phyloP scores from a whole-genome alignment of 2,888 invertebrate species.

The Andrena bucephala region DNA sequence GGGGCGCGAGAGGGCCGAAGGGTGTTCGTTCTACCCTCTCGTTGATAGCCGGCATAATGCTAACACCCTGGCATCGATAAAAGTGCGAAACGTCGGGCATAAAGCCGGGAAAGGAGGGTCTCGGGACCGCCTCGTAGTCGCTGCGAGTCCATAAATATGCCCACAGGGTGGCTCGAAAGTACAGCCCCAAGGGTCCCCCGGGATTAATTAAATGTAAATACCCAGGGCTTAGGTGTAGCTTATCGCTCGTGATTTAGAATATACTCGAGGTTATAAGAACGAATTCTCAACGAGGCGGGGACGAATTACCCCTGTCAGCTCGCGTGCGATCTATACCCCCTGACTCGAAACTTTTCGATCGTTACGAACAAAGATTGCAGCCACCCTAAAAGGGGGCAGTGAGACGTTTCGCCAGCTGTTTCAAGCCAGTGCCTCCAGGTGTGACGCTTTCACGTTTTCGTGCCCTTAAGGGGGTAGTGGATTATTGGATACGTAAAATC shows the following conservation, averaged over 20 bases:
- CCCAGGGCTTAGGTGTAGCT: constrained; percentile 44
- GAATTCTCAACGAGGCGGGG: constrained; percentile 13
- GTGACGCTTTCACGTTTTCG: no score
- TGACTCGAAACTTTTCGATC: neutral
- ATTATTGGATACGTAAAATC: no score
- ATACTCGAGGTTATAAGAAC: constrained; percentile 32
- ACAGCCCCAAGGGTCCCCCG: constrained; percentile 11
- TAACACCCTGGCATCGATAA: constrained; percentile 77
- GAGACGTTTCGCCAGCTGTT: neutral
- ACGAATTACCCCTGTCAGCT: constrained; percentile 43
- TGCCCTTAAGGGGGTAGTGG: no score
- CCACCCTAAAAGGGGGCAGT: neutral
- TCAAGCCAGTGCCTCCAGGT: no score
- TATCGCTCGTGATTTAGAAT: constrained; percentile 58
- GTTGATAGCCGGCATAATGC: constrained; percentile 77
- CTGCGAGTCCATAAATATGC: constrained; percentile 63
- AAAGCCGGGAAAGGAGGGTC: constrained; percentile 60
- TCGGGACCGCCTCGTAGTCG: constrained; percentile 46
- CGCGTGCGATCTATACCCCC: constrained; percentile 35
- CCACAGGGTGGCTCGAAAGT: constrained; percentile 52
- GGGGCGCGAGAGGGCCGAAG: constrained; percentile 60
- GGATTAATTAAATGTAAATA: constrained; percentile 65
- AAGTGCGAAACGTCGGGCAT: constrained; percentile 73
- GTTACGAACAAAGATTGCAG: neutral
- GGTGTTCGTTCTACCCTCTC: constrained; percentile 65